Base-by-base conservation (phyloP, 2,113 vertebrate genomes). In the Cyanoramphus novaezelandiae region DNA sequence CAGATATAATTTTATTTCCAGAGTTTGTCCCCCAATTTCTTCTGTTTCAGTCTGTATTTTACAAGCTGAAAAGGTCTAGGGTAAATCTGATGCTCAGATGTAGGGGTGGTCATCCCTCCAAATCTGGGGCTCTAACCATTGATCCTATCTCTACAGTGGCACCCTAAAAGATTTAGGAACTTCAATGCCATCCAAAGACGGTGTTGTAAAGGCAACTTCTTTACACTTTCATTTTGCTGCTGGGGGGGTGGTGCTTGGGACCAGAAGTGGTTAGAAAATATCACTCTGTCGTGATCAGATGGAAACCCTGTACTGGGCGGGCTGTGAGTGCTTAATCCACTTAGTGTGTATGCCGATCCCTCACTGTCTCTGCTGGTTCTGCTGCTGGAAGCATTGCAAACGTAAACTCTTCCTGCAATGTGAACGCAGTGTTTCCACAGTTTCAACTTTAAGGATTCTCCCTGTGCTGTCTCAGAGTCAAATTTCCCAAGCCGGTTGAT, bases 361-460 rank as follows among this genome's bases (percentile, higher is more conserved):
- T 53, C 3, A 1, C 52, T 2, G 1, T 20, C 3, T 5, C 65
- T 3, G 19, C 49, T 8, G 7, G 50, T 41, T 41, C 90, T 76
- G 50, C 78, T 31, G 68, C 17, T n/a, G 90, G 64, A 88, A 72
- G 39, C 41, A 3, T 2, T 63, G 65, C 70, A 67, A 67, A 31
- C 0, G 2, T 2, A 60, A 52, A 1, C 31, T 39, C 64, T 41
- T 50, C 76, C 16, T n/a, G 81, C 82, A 90, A 88, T 4, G 69
- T 2, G 52, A 68, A 81, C 4, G 3, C 57, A 0, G 44, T 35
- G 77, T 81, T 85, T 89, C 83, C 67, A 24, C 12, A 27, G 53
- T 69, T 93, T 82, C 83, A 39, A 39, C 79, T 91, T 41, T 20
- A 68, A 85, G 88, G 77, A 47, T 94, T 93, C 50, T 91, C 81